Conservation (phyloP, 2,113 vertebrate species). For the Cephalopholis sonnerati region DNA sequence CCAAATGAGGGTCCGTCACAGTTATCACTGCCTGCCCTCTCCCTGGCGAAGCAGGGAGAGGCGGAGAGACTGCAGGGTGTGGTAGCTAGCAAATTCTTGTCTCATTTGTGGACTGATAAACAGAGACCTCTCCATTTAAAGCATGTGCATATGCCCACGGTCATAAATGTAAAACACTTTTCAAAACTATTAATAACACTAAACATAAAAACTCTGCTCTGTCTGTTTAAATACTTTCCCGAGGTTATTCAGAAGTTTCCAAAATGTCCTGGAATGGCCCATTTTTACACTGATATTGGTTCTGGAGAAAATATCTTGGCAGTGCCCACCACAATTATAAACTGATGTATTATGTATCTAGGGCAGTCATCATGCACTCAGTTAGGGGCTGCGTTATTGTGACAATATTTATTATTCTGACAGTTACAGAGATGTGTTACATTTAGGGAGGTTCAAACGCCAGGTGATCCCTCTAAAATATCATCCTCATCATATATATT, state of each 20-base stretch:
- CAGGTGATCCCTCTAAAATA: conserved; percentile 48
- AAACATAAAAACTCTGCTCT: conserved; percentile 19
- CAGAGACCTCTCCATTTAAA: too few relatives aligned
- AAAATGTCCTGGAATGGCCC: neutral
- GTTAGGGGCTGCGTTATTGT: conserved; percentile 30
- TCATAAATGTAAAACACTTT: neutral
- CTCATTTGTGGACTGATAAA: too few relatives aligned
- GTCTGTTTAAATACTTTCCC: neutral
- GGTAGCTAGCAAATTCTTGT: too few relatives aligned
- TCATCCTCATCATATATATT: conserved; percentile 22
- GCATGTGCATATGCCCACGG: too few relatives aligned
- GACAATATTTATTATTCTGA: conserved; percentile 59
- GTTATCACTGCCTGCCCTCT: too few relatives aligned
- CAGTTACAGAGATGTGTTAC: conserved; percentile 58
- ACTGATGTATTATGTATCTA: conserved; percentile 15
- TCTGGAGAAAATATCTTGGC: neutral
- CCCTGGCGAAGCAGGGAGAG: too few relatives aligned
- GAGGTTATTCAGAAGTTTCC: neutral
- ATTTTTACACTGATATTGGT: conserved; percentile 2
- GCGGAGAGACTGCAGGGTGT: too few relatives aligned
- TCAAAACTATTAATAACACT: conserved; percentile 24
- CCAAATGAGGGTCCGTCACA: too few relatives aligned
- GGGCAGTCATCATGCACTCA: conserved; percentile 35
- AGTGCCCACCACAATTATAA: conserved; percentile 13
- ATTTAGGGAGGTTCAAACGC: conserved; percentile 48